Base-by-base conservation (phyloP, 2,113 vertebrate species). In the Xiphorhynchus elegans region DNA sequence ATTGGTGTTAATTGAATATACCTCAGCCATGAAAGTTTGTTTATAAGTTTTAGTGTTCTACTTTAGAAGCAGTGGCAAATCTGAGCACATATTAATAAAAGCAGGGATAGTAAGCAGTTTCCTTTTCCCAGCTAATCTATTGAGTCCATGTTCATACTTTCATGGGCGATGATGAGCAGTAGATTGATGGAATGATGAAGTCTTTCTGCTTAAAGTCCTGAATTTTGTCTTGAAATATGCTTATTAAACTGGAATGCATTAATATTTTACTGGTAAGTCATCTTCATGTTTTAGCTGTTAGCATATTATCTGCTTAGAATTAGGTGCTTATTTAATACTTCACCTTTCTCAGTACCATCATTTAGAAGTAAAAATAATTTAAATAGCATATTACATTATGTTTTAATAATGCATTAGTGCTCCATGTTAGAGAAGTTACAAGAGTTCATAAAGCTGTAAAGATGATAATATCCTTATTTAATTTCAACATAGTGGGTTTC, bases 361-460 rank as follows among this genome's bases (percentile, higher is more conserved):
- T 76, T 96, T 86, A 60, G 88, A 94, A 91, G 83, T 69, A 62
- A 78, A 78, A 96, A 80, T 93, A 70, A 91, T 77, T 91, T 79
- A 63, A 88, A 69, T 60, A 87, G 53, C 7, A 1, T 77, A 84
- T 55, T 94, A 75, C n/a, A 84, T 84, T 85, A 31, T 87, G 52
- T 84, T 94, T 96, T 89, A 95, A 88, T 95, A 87, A 84, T 73
- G 40, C 49, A 92, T 87, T 94, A 77, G 17, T 79, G 11, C 84
- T 85, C 87, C 13, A 0, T 87, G 29, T 64, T 95, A 86, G 47
- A 91, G 77, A 89, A 93, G 10, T 28, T 88, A 88, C 26, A 89
- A 82, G 77, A 62, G 76, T 42, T 78, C 66, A 73, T 81, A 93
- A 94, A 95, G 19, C 68, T 89, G 84, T 40, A 79, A 69, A 81